phyloP scores from a whole-genome alignment of 2,797 vertebrate species.

The Malurus splendens region DNA sequence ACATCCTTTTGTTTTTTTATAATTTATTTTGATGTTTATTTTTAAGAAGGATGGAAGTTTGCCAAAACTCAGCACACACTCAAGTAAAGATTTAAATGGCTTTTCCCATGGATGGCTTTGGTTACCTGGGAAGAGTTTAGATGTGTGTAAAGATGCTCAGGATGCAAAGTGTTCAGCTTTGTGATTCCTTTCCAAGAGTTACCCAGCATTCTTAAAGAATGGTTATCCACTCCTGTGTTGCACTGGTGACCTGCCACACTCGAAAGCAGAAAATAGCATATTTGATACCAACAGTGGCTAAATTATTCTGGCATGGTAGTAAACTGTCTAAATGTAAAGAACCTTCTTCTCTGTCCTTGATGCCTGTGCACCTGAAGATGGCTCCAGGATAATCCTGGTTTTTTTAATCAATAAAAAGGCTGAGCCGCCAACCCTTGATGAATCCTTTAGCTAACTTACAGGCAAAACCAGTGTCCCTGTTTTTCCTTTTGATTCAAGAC shows the following conservation, averaged over 20 bases:
- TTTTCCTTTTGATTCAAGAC: not conserved
- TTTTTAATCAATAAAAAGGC: not conserved
- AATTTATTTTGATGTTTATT: not conserved
- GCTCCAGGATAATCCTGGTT: not conserved
- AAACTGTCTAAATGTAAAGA: not conserved
- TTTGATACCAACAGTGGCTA: not conserved
- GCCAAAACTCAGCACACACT: not conserved
- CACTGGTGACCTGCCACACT: not conserved
- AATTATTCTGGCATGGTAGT: not conserved
- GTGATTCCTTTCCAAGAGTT: not conserved
- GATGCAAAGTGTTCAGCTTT: not conserved
- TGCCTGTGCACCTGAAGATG: not conserved
- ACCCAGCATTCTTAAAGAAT: not conserved
- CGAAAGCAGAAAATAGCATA: not conserved
- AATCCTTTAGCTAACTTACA: not conserved
- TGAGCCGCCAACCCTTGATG: not conserved
- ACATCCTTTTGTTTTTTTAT: not conserved
- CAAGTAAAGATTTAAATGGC: not conserved
- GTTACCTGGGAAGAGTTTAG: not conserved
- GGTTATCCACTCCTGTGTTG: not conserved
- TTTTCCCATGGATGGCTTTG: not conserved
- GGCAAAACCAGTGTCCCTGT: not conserved
- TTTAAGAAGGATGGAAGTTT: not conserved
- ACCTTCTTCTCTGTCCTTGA: rapidly evolving
- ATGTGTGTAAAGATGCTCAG: not conserved